Percentiles rank a stretch among this genome's conserved stretches.
Conservation (phyloP, 1,140 invertebrate species). For the Macrostomum lignano region DNA sequence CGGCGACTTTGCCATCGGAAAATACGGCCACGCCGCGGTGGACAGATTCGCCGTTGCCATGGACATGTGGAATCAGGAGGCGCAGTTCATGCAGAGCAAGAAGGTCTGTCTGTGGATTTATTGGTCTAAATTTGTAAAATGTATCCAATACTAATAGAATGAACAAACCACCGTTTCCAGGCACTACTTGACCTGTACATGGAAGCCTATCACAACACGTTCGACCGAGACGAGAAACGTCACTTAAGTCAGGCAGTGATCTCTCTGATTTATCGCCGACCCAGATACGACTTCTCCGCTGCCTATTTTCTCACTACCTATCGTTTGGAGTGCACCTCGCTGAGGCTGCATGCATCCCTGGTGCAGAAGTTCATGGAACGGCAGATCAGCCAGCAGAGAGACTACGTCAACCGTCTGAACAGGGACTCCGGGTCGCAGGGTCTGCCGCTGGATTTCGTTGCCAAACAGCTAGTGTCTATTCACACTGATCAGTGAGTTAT, state of each 20-base stretch:
- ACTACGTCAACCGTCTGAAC: constrained; percentile 17
- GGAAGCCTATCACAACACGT: constrained; percentile 25
- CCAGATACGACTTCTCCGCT: constrained; percentile 16
- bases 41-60: constrained; percentile 24
- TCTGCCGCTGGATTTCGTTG: constrained; percentile 16
- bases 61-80: constrained; percentile 23
- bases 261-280: constrained; percentile 18
- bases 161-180: too few species aligned
- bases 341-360: constrained; percentile 14
- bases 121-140: constrained; percentile 9
- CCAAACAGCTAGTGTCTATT: constrained; percentile 20
- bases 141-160: too few species aligned
- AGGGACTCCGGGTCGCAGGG: constrained; percentile 16
- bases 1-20: constrained; percentile 4
- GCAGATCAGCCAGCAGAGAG: constrained; percentile 19
- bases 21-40: constrained; percentile 18
- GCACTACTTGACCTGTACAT: constrained; percentile 25
- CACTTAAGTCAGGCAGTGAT: constrained; percentile 20
- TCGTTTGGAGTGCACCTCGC: constrained; percentile 15
- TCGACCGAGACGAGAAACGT: constrained; percentile 21
- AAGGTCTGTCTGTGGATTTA: constrained; percentile 14
- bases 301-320: constrained; percentile 20
- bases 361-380: constrained; percentile 19
- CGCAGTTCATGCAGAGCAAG: constrained; percentile 21
- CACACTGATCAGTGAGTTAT: constrained; percentile 20